A percentile compares a stretch with the other conserved stretches of the same genome.
phyloP scores from a whole-genome alignment of 2,888 invertebrate genomes.

The Imbricaverruca yamaguchii region DNA sequence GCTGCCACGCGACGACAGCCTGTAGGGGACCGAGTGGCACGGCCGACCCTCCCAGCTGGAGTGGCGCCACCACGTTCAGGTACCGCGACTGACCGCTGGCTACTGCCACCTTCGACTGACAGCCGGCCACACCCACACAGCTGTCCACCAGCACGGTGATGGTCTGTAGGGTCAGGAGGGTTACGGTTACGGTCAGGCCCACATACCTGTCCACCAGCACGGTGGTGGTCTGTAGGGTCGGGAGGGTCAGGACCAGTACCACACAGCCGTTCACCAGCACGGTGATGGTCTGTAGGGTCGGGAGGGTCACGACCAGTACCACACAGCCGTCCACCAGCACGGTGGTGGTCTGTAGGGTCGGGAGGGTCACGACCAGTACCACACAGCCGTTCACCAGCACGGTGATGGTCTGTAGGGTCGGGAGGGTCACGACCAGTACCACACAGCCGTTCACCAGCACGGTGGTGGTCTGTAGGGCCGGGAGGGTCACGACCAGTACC shows the following conservation, averaged over 20 bases:
- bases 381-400: constrained; percentile 6
- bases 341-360: too few species aligned
- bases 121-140: not conserved
- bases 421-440: not conserved
- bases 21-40: not conserved
- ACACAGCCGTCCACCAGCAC: too few species aligned
- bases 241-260: too few species aligned
- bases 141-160: constrained; percentile 6
- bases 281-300: too few species aligned
- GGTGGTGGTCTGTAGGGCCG: not conserved
- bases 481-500: not conserved
- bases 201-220: constrained; percentile 2
- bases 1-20: not conserved
- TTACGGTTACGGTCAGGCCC: not conserved
- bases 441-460: constrained; percentile 6
- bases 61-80: constrained; percentile 15
- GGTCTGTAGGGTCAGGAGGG: not conserved
- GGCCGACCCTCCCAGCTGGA: constrained; percentile 12
- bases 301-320: too few species aligned
- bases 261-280: too few species aligned
- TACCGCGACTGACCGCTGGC: not conserved
- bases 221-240: not conserved
- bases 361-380: not conserved
- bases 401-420: not conserved
- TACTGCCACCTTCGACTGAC: not conserved